Base-by-base conservation (phyloP, 2,888 invertebrate species). In the Sesia bembeciformis region DNA sequence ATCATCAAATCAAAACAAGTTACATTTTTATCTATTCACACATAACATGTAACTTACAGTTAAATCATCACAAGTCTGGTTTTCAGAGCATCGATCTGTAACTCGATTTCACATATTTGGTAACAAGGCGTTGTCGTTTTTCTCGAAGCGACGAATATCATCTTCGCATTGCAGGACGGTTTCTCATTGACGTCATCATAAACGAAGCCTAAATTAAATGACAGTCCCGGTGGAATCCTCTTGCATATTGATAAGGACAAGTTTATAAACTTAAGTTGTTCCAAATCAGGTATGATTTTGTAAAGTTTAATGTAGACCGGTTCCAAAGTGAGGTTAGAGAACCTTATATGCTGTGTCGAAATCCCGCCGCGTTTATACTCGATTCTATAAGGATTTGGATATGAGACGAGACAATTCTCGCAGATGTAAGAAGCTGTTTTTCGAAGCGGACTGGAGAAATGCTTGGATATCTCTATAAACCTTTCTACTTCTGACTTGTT, bases 381-480 rank as follows among this genome's bases (percentile, higher is more conserved):
- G n/a, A 87, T 66, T 56, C 74, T 71, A 58, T 68, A 78, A 2
- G 73, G 65, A 57, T 72, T 80, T 3, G 87, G 86, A 58, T 81
- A 84, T 0, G 84, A 75, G 3, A 86, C 77, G 0, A 87, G 70
- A 3, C 70, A 63, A 40, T 72, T 79, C 57, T 87, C 87, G 58
- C 84, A 81, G 4, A 85, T 70, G 57, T 87, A 87, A 0, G 87
- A 82, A 2, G 87, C 86, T 2, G 81, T 79, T 67, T 84, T 86
- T 3, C 74, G 71, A 3, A 86, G 60, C 3, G 86, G 86, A 55
- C 81, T 84, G 1, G 86, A 83, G 58, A 86, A 88, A 57, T 84
- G 83, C 58, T 86, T 83, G 0, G 87, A 84, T 57, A 88, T 84
- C 67, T 87, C 84, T 49, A 88, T 78, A 57, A 88, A 87, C 54